These are phyloP conservation scores for Actias luna DNA, from an alignment of 2,888 invertebrate species.

Conservation along the genomic window DNA sequence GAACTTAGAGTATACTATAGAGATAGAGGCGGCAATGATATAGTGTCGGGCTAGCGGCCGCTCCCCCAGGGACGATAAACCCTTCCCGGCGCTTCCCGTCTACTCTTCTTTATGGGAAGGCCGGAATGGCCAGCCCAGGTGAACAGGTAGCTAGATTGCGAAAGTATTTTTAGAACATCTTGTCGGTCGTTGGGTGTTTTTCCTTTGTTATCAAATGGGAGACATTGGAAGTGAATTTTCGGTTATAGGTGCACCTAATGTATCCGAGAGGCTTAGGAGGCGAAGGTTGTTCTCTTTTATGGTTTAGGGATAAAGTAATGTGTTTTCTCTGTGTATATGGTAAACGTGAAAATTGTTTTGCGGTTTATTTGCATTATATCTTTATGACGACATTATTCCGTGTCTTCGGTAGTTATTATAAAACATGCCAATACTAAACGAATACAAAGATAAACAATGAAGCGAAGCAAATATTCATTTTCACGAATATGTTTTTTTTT, in stretches of 20 bases:
- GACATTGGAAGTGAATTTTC: conserved; percentile 65
- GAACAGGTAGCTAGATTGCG: conserved; percentile 79
- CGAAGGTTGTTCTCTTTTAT: conserved; percentile 46
- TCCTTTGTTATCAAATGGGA: conserved; percentile 78
- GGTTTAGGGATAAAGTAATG: conserved; percentile 40
- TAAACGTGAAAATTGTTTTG: conserved; percentile 25
- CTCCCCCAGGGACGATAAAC: conserved; percentile 80
- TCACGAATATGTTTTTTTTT: conserved; percentile 3
- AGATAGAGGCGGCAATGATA: conserved; percentile 78
- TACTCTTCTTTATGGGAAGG: conserved; percentile 81
- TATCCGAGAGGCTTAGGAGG: conserved; percentile 53
- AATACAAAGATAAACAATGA: not conserved
- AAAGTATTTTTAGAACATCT: conserved; percentile 81
- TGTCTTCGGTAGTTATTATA: not conserved
- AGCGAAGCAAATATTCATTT: not conserved
- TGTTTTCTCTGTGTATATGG: conserved; percentile 30
- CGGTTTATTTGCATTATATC: conserved; percentile 6
- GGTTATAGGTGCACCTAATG: conserved; percentile 60
- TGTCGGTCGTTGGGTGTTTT: conserved; percentile 76
- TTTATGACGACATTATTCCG: not conserved
- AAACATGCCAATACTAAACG: conserved; percentile 16
- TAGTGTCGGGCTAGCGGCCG: conserved; percentile 75
- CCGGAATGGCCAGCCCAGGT: conserved; percentile 79
- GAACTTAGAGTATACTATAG: conserved; percentile 59
- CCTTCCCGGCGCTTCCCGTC: conserved; percentile 77